phyloP scores from a whole-genome alignment of 2,888 invertebrate species.

The Panopea generosa region DNA sequence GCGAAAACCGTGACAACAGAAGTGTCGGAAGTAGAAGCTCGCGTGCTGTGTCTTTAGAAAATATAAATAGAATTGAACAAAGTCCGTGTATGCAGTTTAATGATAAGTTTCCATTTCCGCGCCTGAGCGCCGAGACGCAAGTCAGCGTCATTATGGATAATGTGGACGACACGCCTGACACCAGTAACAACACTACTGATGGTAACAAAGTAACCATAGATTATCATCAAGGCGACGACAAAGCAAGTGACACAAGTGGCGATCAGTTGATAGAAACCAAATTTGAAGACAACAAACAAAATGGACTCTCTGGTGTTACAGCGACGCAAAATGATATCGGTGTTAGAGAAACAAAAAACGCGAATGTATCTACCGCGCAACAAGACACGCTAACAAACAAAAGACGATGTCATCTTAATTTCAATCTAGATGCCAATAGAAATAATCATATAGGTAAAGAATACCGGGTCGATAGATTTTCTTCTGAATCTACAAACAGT shows the following conservation, averaged over 20 bases:
- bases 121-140: neutral
- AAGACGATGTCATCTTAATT: neutral
- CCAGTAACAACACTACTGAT: no score
- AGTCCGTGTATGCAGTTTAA: neutral
- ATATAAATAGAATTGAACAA: constrained; percentile 43
- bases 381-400: neutral
- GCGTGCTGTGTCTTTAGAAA: constrained; percentile 49
- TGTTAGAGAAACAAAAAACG: neutral
- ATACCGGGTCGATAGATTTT: constrained; percentile 26
- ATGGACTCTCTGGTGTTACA: neutral
- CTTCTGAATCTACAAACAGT: constrained; percentile 36
- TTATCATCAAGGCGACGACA: neutral
- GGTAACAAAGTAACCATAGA: no score
- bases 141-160: neutral
- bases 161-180: neutral
- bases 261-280: no score
- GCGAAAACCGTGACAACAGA: constrained; percentile 16
- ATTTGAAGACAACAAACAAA: neutral
- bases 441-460: neutral
- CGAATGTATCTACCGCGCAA: no score
- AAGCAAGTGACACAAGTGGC: neutral
- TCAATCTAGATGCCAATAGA: neutral
- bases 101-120: neutral
- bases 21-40: constrained; percentile 34
- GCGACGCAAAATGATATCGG: neutral